Base-by-base conservation (phyloP, 1,140 invertebrate genomes). In the Lethrus apterus region DNA sequence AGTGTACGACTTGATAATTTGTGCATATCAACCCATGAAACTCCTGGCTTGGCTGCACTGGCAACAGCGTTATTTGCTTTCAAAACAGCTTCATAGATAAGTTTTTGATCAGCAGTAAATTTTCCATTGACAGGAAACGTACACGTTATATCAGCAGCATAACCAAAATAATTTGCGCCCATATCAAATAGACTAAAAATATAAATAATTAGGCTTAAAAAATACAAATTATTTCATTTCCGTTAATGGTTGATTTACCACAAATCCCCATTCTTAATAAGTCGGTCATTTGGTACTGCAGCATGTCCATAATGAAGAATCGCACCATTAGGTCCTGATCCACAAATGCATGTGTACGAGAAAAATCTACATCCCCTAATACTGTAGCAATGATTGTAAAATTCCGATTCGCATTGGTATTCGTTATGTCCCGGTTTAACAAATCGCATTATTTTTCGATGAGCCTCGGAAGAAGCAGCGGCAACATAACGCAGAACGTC, bases 281-380 rank as follows among this genome's bases (percentile, higher is more conserved):
- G 62, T 58, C 81, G 83, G 57, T 80, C 77, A 65, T 99, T 99
- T 1, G 94, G 93, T 5, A 89, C 89, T 14, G 80, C 89, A 23
- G 93, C 90, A 71, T 98, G 93, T 0, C 95, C 95, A 64, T 99
- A 99, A 70, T 99, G 95, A 26, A 99, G 69, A 46, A 92, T 77
- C 7, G 93, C 79, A 0, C 81, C 81, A 70, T 94, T 97, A 45
- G 77, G 63, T 0, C 94, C 95, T 50, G 86, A 86, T 30, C 84
- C 90, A 70, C 92, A 95, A 51, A 96, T 95, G 63, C 91, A 95
- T 0, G 89, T 94, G 65, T 97, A 97, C 0, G 88, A 85, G 34
- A 83, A 76, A 60, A 88, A 80, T n/a, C 93, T 78, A 55, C 89
- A 89, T 1, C 86, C 85, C 5, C 84, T 84, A n/a, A 76, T 66